Base-by-base conservation (phyloP, 2,113 vertebrate species). In the Megaceryle maxima region DNA sequence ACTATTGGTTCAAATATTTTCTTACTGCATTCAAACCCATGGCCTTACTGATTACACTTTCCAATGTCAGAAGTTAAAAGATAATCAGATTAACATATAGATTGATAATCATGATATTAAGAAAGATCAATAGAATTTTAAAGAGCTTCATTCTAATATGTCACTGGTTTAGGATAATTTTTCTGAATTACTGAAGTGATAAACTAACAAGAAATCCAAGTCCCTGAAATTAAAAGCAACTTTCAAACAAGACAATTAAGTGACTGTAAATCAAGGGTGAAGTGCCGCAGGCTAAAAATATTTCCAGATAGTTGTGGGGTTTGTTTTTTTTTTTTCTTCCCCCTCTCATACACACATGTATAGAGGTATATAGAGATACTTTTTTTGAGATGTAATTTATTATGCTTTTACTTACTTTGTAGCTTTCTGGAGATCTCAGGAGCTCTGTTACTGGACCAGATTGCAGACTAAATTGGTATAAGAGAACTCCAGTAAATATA, bases 381-480 rank as follows among this genome's bases (percentile, higher is more conserved):
- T 55, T 55, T 20, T 31, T 41, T 11, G 4, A 78, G 5, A 50
- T 11, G 56, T 24, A 1, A 44, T 74, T 80, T 83, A 41, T 43
- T 56, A 35, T 6, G 5, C 13, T 59, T 72, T 73, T 74, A 97
- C 98, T 98, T 96, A 98, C 98, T 85, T 87, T 94, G 92, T 87
- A 97, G 69, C 96, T 97, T 69, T 98, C 98, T 59, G 98, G 96
- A 56, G 96, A 95, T 68, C 87, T 84, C 44, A 98, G 87, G 63
- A 98, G 96, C 67, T 97, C 95, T 69, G 59, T 96, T 70, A 98
- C 96, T 39, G 98, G 92, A 66, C 98, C 98, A 79, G 98, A 97
- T 8, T 98, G 97, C 79, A 98, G 85, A 75, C 55, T 67, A 87
- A 98, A 98, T 7, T 84, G 97, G 64, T 98, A 97, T 53, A 98